Base-by-base conservation (phyloP, 2,113 vertebrate species). In the Amphilophus citrinellus region DNA sequence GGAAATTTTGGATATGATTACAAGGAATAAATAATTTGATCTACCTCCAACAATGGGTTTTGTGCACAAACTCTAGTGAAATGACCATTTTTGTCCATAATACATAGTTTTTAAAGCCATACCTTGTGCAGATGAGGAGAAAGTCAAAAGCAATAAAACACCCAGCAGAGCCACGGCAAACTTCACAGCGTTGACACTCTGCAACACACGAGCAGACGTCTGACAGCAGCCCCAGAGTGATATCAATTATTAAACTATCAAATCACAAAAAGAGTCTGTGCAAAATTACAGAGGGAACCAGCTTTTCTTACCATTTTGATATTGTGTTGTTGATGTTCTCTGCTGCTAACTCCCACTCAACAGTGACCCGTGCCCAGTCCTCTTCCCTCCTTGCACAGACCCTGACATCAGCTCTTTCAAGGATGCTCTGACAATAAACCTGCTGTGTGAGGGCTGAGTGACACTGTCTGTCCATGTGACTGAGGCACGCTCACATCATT, bases 341-440 rank as follows among this genome's bases (percentile, higher is more conserved):
- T 71, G 83, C 53, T 90, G 84, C 60, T 58, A 80, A 71, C 53
- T 79, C 68, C 60, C 30, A 10, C 83, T 61, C 10, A 62, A 61
- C 76, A 9, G 66, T 44, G 65, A 39, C 58, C 56, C 7, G 32
- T 37, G 61, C 59, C n/a, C 65, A 39, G 85, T 87, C 86, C 94
- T 92, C 92, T 93, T 89, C 92, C 93, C 94, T 93, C 91, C 92
- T 91, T 18, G 93, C 86, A 96, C 94, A 20, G 68, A 24, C 61
- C 78, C 58, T 90, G 91, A 95, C 79, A 87, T 94, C 93, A 94
- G 79, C 87, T 77, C 56, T 75, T 60, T 75, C 47, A 4, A 8
- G 10, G 60, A 58, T 5, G 44, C 39, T 68, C 24, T 81, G 78
- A 95, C 94, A 95, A 95, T 88, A 75, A 90, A 53, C 78, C 82